These are phyloP conservation scores for Chaetodon trifascialis DNA, from an alignment of 2,113 vertebrate species.

Conservation along the genomic window DNA sequence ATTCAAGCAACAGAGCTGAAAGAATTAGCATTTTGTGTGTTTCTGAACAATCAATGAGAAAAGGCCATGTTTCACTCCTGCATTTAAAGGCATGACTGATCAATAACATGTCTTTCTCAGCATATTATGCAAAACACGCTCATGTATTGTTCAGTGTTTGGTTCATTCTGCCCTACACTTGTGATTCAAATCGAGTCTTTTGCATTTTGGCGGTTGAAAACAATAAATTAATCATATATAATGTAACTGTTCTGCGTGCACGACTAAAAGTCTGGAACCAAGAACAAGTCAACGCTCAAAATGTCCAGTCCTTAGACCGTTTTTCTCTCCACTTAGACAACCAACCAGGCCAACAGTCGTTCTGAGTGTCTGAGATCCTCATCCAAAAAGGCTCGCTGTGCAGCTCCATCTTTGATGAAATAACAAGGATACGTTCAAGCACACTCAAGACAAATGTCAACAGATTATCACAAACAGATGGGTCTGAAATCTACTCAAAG, in stretches of 20 bases:
- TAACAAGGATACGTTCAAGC: conserved; percentile 1
- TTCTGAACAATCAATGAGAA: not conserved
- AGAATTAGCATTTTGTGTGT: not conserved
- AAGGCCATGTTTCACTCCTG: not conserved
- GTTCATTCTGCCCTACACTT: too few species aligned
- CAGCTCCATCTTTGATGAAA: conserved; percentile 27
- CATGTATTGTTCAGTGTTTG: not conserved
- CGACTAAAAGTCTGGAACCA: not conserved
- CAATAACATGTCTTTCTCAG: too few species aligned
- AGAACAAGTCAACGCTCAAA: not conserved
- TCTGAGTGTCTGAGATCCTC: not conserved
- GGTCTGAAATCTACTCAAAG: conserved; percentile 49
- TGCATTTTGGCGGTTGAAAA: not conserved
- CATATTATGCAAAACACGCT: not conserved
- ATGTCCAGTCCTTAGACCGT: not conserved
- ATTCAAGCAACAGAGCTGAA: not conserved
- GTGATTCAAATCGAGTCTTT: not conserved
- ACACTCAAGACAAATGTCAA: conserved; percentile 32
- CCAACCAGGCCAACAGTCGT: not conserved
- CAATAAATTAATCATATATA: not conserved
- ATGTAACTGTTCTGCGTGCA: not conserved
- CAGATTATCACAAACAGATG: conserved; percentile 35
- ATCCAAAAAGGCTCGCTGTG: not conserved
- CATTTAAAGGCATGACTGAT: not conserved
- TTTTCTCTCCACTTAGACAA: conserved; percentile 3